Evolutionary conservation across 2,797 vertebrate species (phyloP), one percentile per base, ranked within the genome.

Genomic region (Tiaroga cobitis): DNA sequence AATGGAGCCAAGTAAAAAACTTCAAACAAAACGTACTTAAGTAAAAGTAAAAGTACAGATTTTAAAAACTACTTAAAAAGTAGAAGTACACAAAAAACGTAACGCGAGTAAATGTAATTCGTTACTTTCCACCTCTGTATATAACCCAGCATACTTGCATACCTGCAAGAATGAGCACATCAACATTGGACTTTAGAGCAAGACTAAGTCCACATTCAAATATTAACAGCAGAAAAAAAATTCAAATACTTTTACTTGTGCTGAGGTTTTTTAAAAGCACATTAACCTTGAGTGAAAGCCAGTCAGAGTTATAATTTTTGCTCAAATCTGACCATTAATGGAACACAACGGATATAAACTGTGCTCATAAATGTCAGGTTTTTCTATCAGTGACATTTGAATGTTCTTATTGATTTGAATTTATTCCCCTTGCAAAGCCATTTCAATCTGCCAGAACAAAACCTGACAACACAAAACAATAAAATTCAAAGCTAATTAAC

Each of bases 331-430:
- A 70, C 83, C 76, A 70, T 72, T 85, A 85, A 85, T 85, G 76
- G 54, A 85, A 80, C 37, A 79, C 67, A 79, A 63, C 67, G 8
- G 29, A 61, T 54, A 61, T 72, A 51, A 81, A 81, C 41, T 6
- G 2, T 37, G 21, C 29, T 51, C 65, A 80, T 80, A 85, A 85
- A 85, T 80, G 83, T 80, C 54, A 73, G 29, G 21, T 63, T 85
- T 84, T 43, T 72, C 67, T 85, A 72, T 21, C 29, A 72, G 37
- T 79, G 83, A 85, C 76, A 85, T 85, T 85, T 85, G 76, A 41
- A 85, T 85, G 83, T 63, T 80, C 49, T 49, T 79, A 63, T 72
- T 85, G 51, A 72, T 49, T 80, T 80, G 39, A 73, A 72, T 63
- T 63, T 46, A 85, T 34, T 73, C 26, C 21, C n/a, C 29, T 29